phyloP scores from a whole-genome alignment of 2,888 invertebrate genomes.

The Nymphalis polychloros region DNA sequence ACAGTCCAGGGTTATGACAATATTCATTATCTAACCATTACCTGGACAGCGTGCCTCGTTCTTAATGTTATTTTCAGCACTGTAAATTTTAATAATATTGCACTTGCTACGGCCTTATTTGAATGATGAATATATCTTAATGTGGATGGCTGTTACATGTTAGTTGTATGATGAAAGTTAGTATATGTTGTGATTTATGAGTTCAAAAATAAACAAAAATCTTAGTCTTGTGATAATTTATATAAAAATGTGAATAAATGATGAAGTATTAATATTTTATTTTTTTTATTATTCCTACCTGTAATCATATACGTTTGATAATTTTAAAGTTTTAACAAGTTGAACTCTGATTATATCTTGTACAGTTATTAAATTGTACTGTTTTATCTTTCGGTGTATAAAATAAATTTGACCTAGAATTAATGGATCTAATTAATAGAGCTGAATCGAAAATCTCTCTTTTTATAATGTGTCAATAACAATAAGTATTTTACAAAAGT shows the following conservation, averaged over 20 bases:
- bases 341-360: no score
- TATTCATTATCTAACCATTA: slow-evolving; percentile 54
- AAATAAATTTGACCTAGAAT: no score
- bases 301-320: neutral
- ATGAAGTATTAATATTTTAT: slow-evolving; percentile 67
- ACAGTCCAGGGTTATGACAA: slow-evolving; percentile 63
- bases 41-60: slow-evolving; percentile 60
- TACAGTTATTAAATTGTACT: no score
- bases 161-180: slow-evolving; percentile 61
- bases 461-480: no score
- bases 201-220: slow-evolving; percentile 75
- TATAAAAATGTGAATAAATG: slow-evolving; percentile 79
- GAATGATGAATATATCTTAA: slow-evolving; percentile 53
- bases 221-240: slow-evolving; percentile 81
- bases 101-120: slow-evolving; percentile 74
- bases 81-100: slow-evolving; percentile 52
- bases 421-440: no score
- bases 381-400: no score
- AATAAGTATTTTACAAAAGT: no score
- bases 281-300: slow-evolving; percentile 45
- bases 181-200: slow-evolving; percentile 79
- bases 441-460: no score
- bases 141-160: slow-evolving; percentile 72
- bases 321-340: neutral
- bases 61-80: slow-evolving; percentile 27